These are phyloP conservation scores for Pogona vitticeps DNA, from an alignment of 2,113 vertebrate genomes.

Conservation along the genomic window DNA sequence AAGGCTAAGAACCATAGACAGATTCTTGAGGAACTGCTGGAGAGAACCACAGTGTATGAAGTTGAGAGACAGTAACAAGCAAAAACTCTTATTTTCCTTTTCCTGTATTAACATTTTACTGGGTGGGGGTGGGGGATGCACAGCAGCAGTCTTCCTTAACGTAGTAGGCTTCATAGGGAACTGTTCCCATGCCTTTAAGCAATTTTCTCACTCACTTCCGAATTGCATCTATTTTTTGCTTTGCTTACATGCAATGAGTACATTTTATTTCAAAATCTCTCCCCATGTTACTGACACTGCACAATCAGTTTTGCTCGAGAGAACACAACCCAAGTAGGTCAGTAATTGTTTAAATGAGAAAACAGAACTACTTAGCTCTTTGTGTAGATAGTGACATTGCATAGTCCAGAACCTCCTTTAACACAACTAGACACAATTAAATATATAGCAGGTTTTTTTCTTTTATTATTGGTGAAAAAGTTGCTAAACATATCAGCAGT, in stretches of 20 bases:
- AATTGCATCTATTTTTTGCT: slow-evolving; percentile 19
- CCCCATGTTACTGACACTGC: slow-evolving; percentile 14
- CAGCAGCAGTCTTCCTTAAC: not conserved
- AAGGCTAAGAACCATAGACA: not conserved
- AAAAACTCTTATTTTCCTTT: not conserved
- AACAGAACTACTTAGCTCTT: not conserved
- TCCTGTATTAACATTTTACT: not conserved
- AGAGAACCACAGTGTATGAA: not conserved
- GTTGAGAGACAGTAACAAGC: too few species aligned
- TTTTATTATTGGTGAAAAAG: not conserved
- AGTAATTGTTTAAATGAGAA: slow-evolving; percentile 11
- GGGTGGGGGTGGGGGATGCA: too few species aligned
- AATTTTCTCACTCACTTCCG: slow-evolving; percentile 9
- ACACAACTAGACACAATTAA: not conserved
- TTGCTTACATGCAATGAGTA: slow-evolving; percentile 7
- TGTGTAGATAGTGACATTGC: not conserved
- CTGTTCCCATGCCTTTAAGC: not conserved
- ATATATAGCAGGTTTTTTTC: not conserved
- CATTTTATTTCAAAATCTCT: slow-evolving; percentile 11
- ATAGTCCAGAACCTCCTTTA: not conserved
- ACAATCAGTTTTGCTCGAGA: not conserved
- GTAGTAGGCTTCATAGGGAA: not conserved
- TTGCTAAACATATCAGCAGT: not conserved
- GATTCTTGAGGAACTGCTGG: not conserved
- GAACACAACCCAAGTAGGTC: slow-evolving; percentile 10